phyloP scores from a whole-genome alignment of 2,113 vertebrate genomes.

The Sebastes fasciatus region DNA sequence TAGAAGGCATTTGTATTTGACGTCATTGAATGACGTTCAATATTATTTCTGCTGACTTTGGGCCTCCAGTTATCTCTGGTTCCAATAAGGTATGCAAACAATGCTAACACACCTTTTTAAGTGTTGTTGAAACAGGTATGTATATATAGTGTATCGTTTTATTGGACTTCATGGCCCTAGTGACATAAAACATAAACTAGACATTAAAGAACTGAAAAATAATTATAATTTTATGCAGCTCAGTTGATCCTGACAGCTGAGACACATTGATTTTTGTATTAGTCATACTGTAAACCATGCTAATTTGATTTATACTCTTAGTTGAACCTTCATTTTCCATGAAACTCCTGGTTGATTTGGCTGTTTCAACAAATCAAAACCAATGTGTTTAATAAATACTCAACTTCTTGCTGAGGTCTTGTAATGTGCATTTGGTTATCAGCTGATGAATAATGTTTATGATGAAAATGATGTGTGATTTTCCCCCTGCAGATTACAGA shows the following conservation, averaged over 20 bases:
- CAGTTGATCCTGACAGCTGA: not conserved
- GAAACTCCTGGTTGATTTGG: constrained; percentile 56
- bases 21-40: not conserved
- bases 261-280: not conserved
- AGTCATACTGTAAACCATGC: not conserved
- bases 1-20: constrained; percentile 2
- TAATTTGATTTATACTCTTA: not conserved
- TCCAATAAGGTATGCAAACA: not conserved
- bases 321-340: not conserved
- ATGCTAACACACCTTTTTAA: not conserved
- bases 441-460: constrained; percentile 70
- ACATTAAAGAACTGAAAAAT: not conserved
- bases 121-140: not conserved
- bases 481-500: constrained; percentile 72
- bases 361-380: constrained; percentile 26
- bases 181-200: not conserved
- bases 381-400: constrained; percentile 16
- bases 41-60: not conserved
- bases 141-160: not conserved
- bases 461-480: constrained; percentile 74
- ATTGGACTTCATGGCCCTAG: not conserved
- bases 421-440: constrained; percentile 83
- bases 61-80: not conserved
- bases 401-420: not conserved
- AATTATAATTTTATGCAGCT: not conserved